These are phyloP conservation scores for Lerista edwardsae DNA, from an alignment of 2,797 vertebrate genomes.

Conservation along the genomic window DNA sequence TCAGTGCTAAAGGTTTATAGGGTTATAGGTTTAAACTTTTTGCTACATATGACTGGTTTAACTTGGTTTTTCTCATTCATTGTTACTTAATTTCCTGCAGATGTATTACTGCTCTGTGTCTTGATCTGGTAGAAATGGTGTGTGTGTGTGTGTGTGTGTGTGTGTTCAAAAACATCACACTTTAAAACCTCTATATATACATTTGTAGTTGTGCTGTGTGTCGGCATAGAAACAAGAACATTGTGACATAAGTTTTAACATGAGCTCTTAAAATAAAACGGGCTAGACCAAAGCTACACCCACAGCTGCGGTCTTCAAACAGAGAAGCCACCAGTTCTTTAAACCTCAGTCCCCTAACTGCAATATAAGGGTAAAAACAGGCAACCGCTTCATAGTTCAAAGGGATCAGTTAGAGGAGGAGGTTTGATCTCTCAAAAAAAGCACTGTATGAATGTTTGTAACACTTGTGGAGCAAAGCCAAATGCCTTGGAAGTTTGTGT, in stretches of 20 bases:
- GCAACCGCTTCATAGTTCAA: neutral
- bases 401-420: neutral
- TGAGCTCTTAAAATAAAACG: neutral
- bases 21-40: no score
- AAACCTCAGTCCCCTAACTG: neutral
- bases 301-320: neutral
- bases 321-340: no score
- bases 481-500: neutral
- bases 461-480: neutral
- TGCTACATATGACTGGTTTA: neutral
- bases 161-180: neutral
- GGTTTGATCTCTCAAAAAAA: neutral
- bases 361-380: neutral
- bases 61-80: neutral
- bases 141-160: no score
- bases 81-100: neutral
- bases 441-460: neutral
- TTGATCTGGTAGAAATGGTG: neutral
- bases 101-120: neutral
- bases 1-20: no score
- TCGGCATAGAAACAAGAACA: neutral
- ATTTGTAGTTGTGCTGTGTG: neutral
- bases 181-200: neutral
- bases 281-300: no score
- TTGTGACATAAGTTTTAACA: neutral